phyloP scores from a whole-genome alignment of 2,113 vertebrate species.

The Piprites chloris region DNA sequence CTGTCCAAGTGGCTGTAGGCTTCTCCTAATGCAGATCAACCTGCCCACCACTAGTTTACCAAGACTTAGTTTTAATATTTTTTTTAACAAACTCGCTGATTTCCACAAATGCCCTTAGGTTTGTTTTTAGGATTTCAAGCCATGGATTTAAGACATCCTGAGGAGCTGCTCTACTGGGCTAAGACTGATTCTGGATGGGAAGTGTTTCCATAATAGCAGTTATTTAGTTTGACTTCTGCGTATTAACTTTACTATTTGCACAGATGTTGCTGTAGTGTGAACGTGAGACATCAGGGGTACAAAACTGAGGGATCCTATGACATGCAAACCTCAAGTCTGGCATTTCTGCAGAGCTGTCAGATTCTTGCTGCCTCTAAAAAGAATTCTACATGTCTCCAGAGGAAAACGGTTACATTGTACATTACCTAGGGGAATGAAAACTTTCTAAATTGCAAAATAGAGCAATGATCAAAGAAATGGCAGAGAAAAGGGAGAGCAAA shows the following conservation, averaged over 20 bases:
- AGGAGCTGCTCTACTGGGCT: not conserved
- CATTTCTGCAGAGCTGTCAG: not conserved
- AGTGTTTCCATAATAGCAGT: not conserved
- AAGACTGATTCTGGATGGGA: not conserved
- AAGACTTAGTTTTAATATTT: not conserved
- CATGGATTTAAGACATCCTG: not conserved
- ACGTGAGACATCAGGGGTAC: not conserved
- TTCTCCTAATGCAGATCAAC: not conserved
- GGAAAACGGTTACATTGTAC: not conserved
- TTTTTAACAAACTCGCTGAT: not conserved
- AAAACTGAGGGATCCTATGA: not conserved
- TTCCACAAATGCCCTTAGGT: not conserved
- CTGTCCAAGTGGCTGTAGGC: not conserved
- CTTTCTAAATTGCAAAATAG: not conserved
- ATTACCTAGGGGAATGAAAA: not conserved
- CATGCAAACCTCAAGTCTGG: not conserved
- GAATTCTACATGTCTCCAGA: not conserved
- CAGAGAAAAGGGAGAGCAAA: not conserved
- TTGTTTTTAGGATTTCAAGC: not conserved
- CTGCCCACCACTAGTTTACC: not conserved
- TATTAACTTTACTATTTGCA: not conserved
- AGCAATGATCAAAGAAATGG: constrained; percentile 16
- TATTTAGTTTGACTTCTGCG: not conserved
- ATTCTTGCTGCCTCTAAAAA: not conserved
- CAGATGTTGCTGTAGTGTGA: not conserved